Conservation (phyloP, 2,113 vertebrate genomes). For the Rhipidura dahli region DNA sequence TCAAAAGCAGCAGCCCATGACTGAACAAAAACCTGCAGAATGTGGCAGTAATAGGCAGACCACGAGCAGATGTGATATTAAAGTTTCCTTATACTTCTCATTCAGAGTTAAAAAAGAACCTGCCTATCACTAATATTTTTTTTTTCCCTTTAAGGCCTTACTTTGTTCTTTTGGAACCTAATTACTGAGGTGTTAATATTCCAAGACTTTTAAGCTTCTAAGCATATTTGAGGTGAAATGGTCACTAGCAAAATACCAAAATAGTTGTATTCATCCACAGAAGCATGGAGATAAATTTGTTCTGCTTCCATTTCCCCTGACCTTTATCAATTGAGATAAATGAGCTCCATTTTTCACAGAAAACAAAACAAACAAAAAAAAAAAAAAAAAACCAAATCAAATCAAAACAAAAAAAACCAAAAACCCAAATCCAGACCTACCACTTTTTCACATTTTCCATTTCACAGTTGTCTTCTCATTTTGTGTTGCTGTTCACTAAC, state of each 20-base stretch:
- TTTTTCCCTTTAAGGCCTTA: not conserved
- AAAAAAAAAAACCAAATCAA: not conserved
- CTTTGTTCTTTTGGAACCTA: not conserved
- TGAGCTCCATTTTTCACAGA: not conserved
- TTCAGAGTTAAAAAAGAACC: not conserved
- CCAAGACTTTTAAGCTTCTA: not conserved
- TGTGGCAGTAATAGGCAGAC: accelerated
- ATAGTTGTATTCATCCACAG: not conserved
- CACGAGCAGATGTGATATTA: not conserved
- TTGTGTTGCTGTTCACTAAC: not conserved
- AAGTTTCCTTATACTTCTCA: not conserved
- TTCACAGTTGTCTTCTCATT: not conserved
- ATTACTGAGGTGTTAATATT: not conserved
- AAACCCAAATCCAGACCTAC: not conserved
- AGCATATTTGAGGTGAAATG: not conserved
- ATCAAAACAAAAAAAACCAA: not conserved
- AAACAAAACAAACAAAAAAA: not conserved
- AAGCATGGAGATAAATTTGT: not conserved
- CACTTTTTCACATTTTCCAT: not conserved
- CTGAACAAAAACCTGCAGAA: not conserved
- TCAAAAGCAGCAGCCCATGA: not conserved
- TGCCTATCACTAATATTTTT: not conserved
- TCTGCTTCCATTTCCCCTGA: not conserved
- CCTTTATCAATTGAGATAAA: not conserved
- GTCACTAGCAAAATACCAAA: not conserved